Base-by-base conservation (phyloP, 2,888 invertebrate genomes). In the Zygogramma bicolorata region DNA sequence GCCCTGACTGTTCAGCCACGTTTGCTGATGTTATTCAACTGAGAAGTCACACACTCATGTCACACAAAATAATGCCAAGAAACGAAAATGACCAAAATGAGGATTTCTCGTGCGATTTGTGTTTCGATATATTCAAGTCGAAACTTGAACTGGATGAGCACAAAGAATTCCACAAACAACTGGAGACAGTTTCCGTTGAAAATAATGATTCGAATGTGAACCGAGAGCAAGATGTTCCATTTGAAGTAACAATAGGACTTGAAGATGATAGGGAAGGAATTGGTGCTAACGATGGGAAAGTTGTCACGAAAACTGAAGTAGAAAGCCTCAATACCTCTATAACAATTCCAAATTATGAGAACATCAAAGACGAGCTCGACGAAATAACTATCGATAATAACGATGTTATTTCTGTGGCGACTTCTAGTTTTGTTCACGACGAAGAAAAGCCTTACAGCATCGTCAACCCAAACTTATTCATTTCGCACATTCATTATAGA, bases 41-140 rank as follows among this genome's bases (percentile, higher is more conserved):
- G n/a, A 70, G 60, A 22, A 68, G 69, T 1, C 75, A 75, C 40
- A 67, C 25, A 1, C 20, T 71, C 38, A 25, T 63, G n/a, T 34
- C 31, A 8, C 74, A 74, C 68, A 67, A 68, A 49, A 15, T 27
- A 3, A 15, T 40, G 10, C 27, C 46, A 1, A 46, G 29, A 8
- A 67, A 58, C 18, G 42, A 65, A 49, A 61, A 34, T 20, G 27
- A 27, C 3, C 38, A 62, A 13, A 40, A 57, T 10, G 57, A 57
- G 13, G 71, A 77, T 38, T 40, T 74, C 3, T 71, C 66, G 15
- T 81, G 81, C 58, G 77, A 80, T 8, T 53, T 75, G 4, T 81
- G 81, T 59, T 79, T 74, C 27, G 78, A 80, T 49, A 68, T 78
- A 6, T 81, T 81, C 57, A 15, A 57, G 7, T 68, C 75, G 2